phyloP scores from a whole-genome alignment of 1,140 invertebrate genomes.

The Psilanteris sp. region DNA sequence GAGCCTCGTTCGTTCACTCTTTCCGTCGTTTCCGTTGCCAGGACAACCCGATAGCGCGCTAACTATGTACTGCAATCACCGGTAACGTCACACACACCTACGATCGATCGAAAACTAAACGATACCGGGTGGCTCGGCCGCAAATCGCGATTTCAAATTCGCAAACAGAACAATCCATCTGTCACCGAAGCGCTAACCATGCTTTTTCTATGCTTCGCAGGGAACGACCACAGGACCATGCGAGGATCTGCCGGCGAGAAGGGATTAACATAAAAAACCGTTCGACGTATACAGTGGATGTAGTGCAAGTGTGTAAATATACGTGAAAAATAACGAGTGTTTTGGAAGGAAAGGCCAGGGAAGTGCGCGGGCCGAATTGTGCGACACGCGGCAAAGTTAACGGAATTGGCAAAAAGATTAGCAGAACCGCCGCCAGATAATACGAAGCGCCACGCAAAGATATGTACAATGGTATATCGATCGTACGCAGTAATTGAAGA shows the following conservation, averaged over 20 bases:
- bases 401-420: no score
- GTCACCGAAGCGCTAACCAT: no score
- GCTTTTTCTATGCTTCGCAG: conserved; percentile 55
- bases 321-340: conserved; percentile 61
- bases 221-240: conserved; percentile 53
- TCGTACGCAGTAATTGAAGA: conserved; percentile 17
- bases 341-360: conserved; percentile 35
- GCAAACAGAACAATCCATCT: no score
- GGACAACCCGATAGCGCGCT: conserved; percentile 59
- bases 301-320: conserved; percentile 67
- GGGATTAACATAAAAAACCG: conserved; percentile 59
- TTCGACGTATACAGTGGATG: conserved; percentile 52
- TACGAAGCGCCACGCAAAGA: conserved; percentile 5
- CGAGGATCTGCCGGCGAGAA: conserved; percentile 52
- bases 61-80: conserved; percentile 61
- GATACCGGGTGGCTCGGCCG: conserved; percentile 45
- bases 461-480: conserved; percentile 44
- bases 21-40: conserved; percentile 61
- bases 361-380: conserved; percentile 48
- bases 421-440: no score
- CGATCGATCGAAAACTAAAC: conserved; percentile 55
- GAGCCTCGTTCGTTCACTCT: conserved; percentile 61
- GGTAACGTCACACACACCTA: conserved; percentile 53
- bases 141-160: no score
- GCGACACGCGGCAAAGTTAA: conserved; percentile 7